phyloP scores from a whole-genome alignment of 2,113 vertebrate species.

The Brachyhypopomus occidentalis region DNA sequence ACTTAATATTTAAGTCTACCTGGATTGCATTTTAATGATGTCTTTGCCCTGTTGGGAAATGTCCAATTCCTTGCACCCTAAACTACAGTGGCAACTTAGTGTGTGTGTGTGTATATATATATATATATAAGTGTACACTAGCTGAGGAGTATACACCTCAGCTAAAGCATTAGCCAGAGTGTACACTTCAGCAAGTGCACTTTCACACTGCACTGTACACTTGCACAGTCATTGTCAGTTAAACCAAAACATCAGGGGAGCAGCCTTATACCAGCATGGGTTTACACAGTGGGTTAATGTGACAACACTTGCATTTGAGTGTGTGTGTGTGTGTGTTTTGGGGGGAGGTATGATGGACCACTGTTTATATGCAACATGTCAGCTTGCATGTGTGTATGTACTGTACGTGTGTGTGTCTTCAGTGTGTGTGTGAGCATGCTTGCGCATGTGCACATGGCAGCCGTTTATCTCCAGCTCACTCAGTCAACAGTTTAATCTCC shows the following conservation, averaged over 20 bases:
- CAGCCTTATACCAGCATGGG: conserved; percentile 75
- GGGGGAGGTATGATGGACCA: conserved; percentile 6
- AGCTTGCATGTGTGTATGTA: conserved; percentile 40
- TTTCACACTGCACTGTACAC: conserved; percentile 48
- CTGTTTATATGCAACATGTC: conserved; percentile 1
- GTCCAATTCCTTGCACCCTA: conserved; percentile 44
- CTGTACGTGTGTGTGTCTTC: conserved; percentile 30
- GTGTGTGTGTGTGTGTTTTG: conserved; percentile 4
- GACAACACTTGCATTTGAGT: conserved; percentile 56
- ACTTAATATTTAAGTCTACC: not conserved
- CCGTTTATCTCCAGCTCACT: conserved; percentile 73
- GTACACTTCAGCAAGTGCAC: conserved; percentile 26
- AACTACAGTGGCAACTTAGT: conserved; percentile 43
- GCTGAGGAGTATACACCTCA: not conserved
- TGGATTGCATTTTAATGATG: conserved; percentile 14
- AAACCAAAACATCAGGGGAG: conserved; percentile 74
- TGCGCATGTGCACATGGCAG: conserved; percentile 44
- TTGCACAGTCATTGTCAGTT: conserved; percentile 39
- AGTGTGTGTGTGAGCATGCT: conserved; percentile 43
- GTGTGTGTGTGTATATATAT: too few species aligned
- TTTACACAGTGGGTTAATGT: conserved; percentile 56
- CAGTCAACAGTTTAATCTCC: conserved; percentile 84
- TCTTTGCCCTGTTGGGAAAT: not conserved
- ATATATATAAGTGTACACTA: too few species aligned
- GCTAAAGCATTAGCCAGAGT: conserved; percentile 35